Percentiles rank a stretch among this genome's conserved stretches.
Evolutionary conservation across 1,140 invertebrate genomes (phyloP).

Genomic region (Orchestia grillus): DNA sequence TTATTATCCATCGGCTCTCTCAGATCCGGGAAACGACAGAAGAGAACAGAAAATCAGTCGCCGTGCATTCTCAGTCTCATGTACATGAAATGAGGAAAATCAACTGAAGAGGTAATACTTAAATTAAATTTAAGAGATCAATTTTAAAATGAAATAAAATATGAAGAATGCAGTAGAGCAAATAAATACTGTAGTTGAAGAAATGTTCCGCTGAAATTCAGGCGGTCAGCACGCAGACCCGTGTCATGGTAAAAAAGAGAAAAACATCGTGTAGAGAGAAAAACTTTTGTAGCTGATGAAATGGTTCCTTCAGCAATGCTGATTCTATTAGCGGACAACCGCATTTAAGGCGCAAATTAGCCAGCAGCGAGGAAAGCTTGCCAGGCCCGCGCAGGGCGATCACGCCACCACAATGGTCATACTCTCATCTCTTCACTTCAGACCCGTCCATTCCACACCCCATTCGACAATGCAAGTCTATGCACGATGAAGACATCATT

Average conservation of each 20-base stretch:
- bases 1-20: background rate
- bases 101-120: background rate
- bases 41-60: background rate
- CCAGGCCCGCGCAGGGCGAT: background rate
- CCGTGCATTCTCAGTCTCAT: background rate
- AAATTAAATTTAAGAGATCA: too few species aligned
- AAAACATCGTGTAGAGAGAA: background rate
- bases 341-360: background rate
- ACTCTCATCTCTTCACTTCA: constrained; percentile 15
- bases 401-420: background rate
- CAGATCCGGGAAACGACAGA: background rate
- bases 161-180: background rate
- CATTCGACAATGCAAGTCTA: background rate
- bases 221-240: too few species aligned
- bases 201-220: too few species aligned
- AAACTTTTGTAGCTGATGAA: background rate
- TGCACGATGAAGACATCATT: background rate
- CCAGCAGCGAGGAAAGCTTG: background rate
- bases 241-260: background rate
- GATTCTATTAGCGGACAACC: background rate
- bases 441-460: background rate
- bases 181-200: background rate
- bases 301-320: background rate
- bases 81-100: background rate
- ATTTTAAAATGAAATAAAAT: background rate